A percentile compares a stretch with the other conserved stretches of the same genome.
Conservation (phyloP, 2,113 vertebrate genomes). For the Bufo bufo region DNA sequence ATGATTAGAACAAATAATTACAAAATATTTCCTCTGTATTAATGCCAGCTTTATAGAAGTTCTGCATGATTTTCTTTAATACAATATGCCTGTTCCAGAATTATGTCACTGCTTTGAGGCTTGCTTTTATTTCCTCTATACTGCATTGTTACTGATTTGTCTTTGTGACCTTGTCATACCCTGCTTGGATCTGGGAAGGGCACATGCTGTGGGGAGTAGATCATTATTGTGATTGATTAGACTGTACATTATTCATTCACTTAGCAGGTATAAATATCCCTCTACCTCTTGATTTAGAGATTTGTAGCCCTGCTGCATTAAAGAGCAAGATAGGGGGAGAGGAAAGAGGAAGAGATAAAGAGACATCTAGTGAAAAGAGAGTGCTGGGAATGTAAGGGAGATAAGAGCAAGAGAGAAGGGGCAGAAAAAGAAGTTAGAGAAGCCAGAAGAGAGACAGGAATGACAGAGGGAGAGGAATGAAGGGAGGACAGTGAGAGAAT, state of each 20-base stretch:
- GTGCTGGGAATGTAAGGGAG: not conserved
- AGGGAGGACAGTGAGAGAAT: not conserved
- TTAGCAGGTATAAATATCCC: slow-evolving; percentile 54
- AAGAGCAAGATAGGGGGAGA: not conserved
- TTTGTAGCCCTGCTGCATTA: slow-evolving; percentile 20
- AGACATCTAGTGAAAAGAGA: not conserved
- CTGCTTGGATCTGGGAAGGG: slow-evolving; percentile 47
- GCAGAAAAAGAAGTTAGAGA: not conserved
- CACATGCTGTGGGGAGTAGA: slow-evolving; percentile 48
- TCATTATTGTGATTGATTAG: slow-evolving; percentile 56
- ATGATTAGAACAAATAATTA: not conserved
- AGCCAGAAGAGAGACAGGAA: not conserved
- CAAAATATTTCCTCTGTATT: not conserved
- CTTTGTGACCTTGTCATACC: slow-evolving; percentile 47
- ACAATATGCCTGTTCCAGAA: not conserved
- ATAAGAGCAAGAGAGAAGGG: not conserved
- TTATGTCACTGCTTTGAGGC: not conserved
- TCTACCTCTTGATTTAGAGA: slow-evolving; percentile 35
- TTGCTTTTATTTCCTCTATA: not conserved
- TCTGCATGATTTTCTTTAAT: not conserved
- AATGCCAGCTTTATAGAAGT: not conserved
- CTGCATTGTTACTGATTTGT: slow-evolving; percentile 22
- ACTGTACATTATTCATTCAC: slow-evolving; percentile 55
- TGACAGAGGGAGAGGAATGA: not conserved
- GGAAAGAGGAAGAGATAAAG: not conserved